Evolutionary conservation across 2,113 vertebrate species (phyloP), one percentile per base, ranked within the genome.

Genomic region (Taurulus bubalis): DNA sequence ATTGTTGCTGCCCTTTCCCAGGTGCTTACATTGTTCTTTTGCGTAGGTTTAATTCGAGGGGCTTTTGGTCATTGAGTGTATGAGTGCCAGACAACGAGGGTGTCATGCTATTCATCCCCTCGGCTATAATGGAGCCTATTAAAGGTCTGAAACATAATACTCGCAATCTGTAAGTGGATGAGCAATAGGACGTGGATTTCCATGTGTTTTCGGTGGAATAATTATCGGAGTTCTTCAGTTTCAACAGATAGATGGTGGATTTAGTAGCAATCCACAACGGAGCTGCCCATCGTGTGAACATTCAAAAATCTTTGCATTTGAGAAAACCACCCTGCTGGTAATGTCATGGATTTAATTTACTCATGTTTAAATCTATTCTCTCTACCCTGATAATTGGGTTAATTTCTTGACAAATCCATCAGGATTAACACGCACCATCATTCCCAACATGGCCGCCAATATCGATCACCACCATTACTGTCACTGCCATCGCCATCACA

Each of bases 141-240:
- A 85, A 40, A 82, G 66, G 75, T 82, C 79, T 66, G 71, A 82
- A 75, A 75, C 56, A 15, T 75, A 78, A 77, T 59, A 56, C 63
- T 69, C n/a, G 58, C 82, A 69, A 63, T 75, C 73, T 49, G 51
- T 72, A 56, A 75, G 75, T 71, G 65, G 65, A 75, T 73, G 71
- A 79, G 69, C 59, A 71, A 77, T 40, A 34, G 24, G 53, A 78
- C 12, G 70, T 79, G n/a, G 65, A 71, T 85, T 87, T 87, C 38
- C 32, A 58, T 81, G 82, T 81, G 74, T 72, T 67, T 24, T 64
- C 34, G 56, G 69, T 79, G 82, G 72, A 93, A 93, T 91, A 90
- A 91, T 91, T 81, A 85, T 24, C 75, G 58, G 34, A 83, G 47
- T 72, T 83, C 75, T 86, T 66, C 63, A 62, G 79, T 79, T 78